Evolutionary conservation across 2,888 invertebrate genomes (phyloP), one percentile per base, ranked within the genome.

Genomic region (Drosophila prostipennis): DNA sequence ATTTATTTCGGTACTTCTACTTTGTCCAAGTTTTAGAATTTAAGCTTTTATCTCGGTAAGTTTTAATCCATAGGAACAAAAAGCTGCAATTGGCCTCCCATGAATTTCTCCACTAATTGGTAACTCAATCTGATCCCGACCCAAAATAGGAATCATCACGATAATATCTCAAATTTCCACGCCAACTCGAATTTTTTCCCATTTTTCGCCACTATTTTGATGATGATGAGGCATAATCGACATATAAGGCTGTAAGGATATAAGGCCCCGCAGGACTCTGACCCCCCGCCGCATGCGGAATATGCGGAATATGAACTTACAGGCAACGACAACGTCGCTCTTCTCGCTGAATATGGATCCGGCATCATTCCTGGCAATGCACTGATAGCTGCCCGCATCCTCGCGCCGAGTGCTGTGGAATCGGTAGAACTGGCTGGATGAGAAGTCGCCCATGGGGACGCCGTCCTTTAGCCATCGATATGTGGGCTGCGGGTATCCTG

Each of bases 401-500:
- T 95, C 94, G 70, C 95, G 94, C 82, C 94, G 94, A 56, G 97
- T 96, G 89, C 95, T 96, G 87, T 95, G 94, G 83, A 98, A 96
- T 91, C 96, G 95, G 92, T 96, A 96, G 91, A 96, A 96, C 84
- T 95, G 94, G 90, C 97, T 96, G 14, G 96, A 94, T 60, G 96
- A 95, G 90, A 96, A 96, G 90, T 97, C 96, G 70, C 94, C 95
- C 74, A 98, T 93, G 56, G 96, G 95, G 65, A 93, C 91, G 43
- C 96, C 97, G 92, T 98, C 96, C 93, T 97, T 97, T 76, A 97
- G 93, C 98, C 98, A 98, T 90, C 96, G 95, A 93, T 98, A 98
- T 92, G 96, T 95, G 39, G 98, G 98, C 89, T 96, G 96, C n/a
- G 98, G 98, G 91, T 96, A 95, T 76, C 88, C 78, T 87, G 80